Evolutionary conservation across 2,113 vertebrate genomes (phyloP).

Genomic region (Microcebus griseorufus): DNA sequence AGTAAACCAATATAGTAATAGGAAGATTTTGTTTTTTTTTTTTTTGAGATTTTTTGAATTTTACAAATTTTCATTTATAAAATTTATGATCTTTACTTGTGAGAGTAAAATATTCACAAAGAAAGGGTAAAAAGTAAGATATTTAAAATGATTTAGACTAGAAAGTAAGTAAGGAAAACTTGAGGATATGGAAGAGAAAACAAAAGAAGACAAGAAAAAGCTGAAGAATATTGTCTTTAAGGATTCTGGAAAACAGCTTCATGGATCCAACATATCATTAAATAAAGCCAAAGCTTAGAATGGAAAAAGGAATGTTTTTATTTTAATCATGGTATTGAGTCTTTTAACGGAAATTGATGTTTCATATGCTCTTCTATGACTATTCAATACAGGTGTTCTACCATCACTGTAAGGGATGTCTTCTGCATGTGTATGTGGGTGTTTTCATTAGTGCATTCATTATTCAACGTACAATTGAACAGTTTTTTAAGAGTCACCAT

Average conservation of each 20-base stretch:
- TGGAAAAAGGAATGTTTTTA: background rate
- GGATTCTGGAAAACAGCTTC: conserved; percentile 42
- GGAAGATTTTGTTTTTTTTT: too few relatives aligned
- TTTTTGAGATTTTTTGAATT: background rate
- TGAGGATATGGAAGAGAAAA: background rate
- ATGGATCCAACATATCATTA: background rate
- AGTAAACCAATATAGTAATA: too few relatives aligned
- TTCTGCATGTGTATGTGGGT: background rate
- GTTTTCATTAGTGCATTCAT: background rate
- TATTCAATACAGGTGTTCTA: background rate
- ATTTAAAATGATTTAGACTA: background rate
- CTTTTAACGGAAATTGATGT: background rate
- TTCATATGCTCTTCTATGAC: background rate
- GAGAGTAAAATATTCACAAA: background rate
- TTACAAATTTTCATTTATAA: background rate
- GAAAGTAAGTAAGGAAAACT: background rate
- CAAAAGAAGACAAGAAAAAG: background rate
- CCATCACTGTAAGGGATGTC: background rate
- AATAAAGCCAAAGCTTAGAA: background rate
- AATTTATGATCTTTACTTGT: background rate
- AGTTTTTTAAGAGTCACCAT: background rate
- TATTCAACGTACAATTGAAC: background rate
- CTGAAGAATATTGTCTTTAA: background rate
- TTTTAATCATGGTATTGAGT: background rate
- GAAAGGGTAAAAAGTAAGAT: background rate